Evolutionary conservation across 2,797 vertebrate species (phyloP).

Genomic region (Semaprochilodus insignis): DNA sequence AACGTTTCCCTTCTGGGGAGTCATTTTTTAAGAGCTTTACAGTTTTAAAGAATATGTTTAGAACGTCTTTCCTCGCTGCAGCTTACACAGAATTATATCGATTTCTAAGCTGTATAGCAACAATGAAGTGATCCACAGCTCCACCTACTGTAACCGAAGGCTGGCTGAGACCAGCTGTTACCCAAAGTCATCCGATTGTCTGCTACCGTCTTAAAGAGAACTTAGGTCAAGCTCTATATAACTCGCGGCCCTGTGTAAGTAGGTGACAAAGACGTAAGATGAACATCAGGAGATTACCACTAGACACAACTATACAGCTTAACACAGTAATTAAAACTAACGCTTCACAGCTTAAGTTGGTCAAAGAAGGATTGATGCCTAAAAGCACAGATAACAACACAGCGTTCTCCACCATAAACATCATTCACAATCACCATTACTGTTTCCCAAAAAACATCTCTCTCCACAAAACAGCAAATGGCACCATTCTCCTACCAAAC

Average conservation of each 20-base stretch:
- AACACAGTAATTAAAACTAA: neutral
- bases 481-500: no score
- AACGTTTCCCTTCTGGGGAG: constrained; percentile 1
- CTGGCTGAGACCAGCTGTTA: no score
- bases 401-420: neutral
- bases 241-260: neutral
- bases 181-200: neutral
- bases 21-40: neutral
- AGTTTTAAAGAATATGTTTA: neutral
- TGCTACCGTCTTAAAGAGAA: neutral
- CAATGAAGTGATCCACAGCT: neutral
- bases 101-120: neutral
- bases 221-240: neutral
- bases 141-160: neutral
- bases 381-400: neutral
- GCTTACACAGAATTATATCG: neutral
- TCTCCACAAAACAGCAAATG: no score
- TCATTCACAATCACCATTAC: neutral
- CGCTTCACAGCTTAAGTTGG: neutral
- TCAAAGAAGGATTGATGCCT: neutral
- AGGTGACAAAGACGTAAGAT: neutral
- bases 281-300: neutral
- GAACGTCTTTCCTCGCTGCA: neutral
- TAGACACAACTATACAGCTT: neutral
- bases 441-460: no score